Evolutionary conservation across 2,113 vertebrate genomes (phyloP).

Genomic region (Candoia aspera): DNA sequence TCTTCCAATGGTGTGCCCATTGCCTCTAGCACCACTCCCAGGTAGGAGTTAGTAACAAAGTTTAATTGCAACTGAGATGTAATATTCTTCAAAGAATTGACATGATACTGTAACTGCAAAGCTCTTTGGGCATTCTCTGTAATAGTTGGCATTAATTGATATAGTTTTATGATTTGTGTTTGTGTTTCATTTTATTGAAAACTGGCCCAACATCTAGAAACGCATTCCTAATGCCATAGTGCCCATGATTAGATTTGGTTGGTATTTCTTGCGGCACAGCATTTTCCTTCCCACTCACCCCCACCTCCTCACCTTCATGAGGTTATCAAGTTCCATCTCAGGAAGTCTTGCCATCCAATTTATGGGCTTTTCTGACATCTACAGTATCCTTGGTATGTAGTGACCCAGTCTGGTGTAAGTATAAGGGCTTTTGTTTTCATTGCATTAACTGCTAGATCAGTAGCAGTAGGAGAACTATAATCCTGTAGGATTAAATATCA

Average conservation of each 20-base stretch:
- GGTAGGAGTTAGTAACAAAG: background rate
- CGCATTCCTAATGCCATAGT: background rate
- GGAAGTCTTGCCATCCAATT: background rate
- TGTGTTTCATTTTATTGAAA: background rate
- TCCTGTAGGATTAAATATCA: conserved; percentile 42
- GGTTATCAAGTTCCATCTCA: background rate
- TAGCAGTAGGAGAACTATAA: conserved; percentile 37
- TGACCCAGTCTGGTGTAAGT: background rate
- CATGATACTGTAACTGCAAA: background rate
- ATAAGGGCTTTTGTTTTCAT: conserved; percentile 10
- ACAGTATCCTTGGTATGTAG: background rate
- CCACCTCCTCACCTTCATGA: background rate
- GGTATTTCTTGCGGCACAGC: background rate
- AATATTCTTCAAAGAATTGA: background rate
- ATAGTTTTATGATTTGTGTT: background rate
- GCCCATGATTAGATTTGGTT: background rate
- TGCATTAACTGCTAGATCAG: conserved; percentile 38
- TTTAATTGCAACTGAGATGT: background rate
- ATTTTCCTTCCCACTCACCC: background rate
- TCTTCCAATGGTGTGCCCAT: background rate
- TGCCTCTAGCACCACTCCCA: background rate
- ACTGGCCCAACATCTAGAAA: background rate
- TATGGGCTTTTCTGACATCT: conserved; percentile 21
- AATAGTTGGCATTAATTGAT: background rate
- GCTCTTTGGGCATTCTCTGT: background rate